Evolutionary conservation across 1,140 invertebrate species (phyloP).

Genomic region (Frieseomelitta varia): DNA sequence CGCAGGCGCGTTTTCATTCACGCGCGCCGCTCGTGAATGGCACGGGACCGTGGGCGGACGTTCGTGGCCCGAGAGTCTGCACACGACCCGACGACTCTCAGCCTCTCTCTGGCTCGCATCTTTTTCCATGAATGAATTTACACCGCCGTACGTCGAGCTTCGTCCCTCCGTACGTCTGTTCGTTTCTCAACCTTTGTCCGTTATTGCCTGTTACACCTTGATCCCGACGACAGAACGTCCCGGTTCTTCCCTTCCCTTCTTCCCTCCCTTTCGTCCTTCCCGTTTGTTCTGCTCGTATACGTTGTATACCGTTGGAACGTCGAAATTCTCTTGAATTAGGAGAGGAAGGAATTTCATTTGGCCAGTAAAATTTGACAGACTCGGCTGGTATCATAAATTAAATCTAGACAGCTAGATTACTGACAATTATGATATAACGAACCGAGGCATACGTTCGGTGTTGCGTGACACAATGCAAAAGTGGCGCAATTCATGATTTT

Average conservation of each 20-base stretch:
- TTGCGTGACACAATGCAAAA: too few relatives aligned
- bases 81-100: constrained; percentile 25
- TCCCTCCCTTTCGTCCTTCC: neutral
- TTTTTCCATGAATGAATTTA: constrained; percentile 76
- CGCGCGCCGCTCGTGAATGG: constrained; percentile 66
- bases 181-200: constrained; percentile 15
- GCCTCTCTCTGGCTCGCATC: constrained; percentile 42
- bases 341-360: neutral
- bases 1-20: constrained; percentile 70
- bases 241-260: neutral
- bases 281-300: neutral
- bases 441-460: too few relatives aligned
- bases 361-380: neutral
- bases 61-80: constrained; percentile 29
- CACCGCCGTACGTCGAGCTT: constrained; percentile 9
- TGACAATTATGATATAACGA: too few relatives aligned
- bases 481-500: too few relatives aligned
- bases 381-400: too few relatives aligned
- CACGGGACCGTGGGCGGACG: constrained; percentile 66
- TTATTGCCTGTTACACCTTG: constrained; percentile 8
- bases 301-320: neutral
- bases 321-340: neutral
- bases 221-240: neutral
- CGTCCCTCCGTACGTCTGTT: constrained; percentile 27
- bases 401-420: too few relatives aligned